These are phyloP conservation scores for Desmodus rotundus DNA, from an alignment of 2,113 vertebrate genomes.

Conservation along the genomic window DNA sequence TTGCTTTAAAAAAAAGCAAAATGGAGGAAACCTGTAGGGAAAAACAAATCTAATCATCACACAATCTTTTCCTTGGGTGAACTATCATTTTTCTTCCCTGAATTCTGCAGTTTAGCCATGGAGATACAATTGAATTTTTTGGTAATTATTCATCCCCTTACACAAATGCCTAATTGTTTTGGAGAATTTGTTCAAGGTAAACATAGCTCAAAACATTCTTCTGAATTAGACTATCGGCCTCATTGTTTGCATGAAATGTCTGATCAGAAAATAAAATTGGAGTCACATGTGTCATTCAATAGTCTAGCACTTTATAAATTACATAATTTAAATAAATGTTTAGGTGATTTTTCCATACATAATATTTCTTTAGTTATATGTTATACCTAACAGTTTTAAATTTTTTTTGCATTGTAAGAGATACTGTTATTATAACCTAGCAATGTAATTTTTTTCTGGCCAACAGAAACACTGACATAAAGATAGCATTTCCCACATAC, in stretches of 20 bases:
- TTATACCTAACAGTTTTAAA: background rate
- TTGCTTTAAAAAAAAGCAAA: background rate
- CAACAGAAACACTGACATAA: slow-evolving; percentile 72
- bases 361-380: background rate
- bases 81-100: background rate
- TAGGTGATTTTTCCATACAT: slow-evolving; percentile 19
- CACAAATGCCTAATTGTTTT: slow-evolving; percentile 1
- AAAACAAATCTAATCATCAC: background rate
- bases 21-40: background rate
- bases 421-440: slow-evolving; percentile 26
- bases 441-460: slow-evolving; percentile 61
- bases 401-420: background rate
- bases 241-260: slow-evolving; percentile 24
- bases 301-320: slow-evolving; percentile 15
- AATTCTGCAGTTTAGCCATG: background rate
- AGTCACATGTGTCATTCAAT: background rate
- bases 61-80: background rate
- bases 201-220: slow-evolving; percentile 26
- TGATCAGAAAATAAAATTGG: slow-evolving; percentile 22
- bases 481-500: slow-evolving; percentile 66
- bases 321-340: slow-evolving; percentile 18
- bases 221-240: background rate
- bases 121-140: background rate
- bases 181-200: slow-evolving; percentile 33
- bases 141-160: slow-evolving; percentile 34